Evolutionary conservation across 2,113 vertebrate species (phyloP).

Genomic region (Misgurnus mizolepis): DNA sequence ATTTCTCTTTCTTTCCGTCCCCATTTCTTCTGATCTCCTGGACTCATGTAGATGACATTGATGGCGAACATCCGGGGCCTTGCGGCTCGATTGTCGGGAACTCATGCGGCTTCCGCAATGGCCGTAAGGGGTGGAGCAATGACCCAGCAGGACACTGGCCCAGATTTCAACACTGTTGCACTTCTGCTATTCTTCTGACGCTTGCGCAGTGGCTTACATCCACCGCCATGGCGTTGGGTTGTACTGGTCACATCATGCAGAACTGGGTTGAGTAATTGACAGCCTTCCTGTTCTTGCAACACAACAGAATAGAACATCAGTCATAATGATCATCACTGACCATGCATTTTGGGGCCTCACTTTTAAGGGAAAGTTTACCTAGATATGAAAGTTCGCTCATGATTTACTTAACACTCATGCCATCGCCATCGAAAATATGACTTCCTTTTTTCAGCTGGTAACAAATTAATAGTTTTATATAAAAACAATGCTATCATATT

Average conservation of each 20-base stretch:
- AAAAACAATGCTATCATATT: no score
- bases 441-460: no score
- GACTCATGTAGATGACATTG: neutral
- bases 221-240: conserved; percentile 25
- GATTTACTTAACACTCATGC: no score
- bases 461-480: no score
- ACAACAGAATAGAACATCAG: conserved; percentile 37
- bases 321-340: conserved; percentile 12
- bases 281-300: conserved; percentile 57
- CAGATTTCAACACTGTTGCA: conserved; percentile 57
- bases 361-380: no score
- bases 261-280: conserved; percentile 52
- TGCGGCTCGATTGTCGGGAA: conserved; percentile 53
- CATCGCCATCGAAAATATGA: no score
- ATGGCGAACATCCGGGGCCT: conserved; percentile 46
- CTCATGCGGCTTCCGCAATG: conserved; percentile 35
- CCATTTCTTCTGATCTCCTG: neutral
- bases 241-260: conserved; percentile 49
- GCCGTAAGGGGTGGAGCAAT: conserved; percentile 58
- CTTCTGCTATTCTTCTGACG: conserved; percentile 55
- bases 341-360: neutral
- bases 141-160: conserved; percentile 50
- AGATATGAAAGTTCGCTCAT: no score
- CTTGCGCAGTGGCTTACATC: conserved; percentile 13
- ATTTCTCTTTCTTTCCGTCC: neutral